A percentile compares a stretch with the other conserved stretches of the same genome.
Conservation (phyloP, 2,113 vertebrate species). For the Myanophis thanlyinensis region DNA sequence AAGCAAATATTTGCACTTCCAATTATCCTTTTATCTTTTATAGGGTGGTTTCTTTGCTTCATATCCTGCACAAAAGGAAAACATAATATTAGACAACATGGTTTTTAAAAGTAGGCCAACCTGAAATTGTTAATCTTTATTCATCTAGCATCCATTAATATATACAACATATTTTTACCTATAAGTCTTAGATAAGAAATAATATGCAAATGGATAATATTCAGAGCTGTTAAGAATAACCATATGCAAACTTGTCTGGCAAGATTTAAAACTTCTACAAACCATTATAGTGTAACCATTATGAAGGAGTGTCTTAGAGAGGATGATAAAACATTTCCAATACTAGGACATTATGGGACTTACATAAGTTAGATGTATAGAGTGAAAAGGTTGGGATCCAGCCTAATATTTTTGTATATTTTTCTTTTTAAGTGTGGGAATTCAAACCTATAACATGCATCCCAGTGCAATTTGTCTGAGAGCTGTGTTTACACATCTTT, state of each 20-base stretch:
- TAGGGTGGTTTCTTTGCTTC: constrained; percentile 47
- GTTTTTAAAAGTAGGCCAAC: background rate
- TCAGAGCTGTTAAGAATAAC: background rate
- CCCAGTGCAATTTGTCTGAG: background rate
- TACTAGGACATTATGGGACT: background rate
- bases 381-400: background rate
- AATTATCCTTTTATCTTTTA: constrained; percentile 60
- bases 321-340: background rate
- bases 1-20: constrained; percentile 4
- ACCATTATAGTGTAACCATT: background rate
- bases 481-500: background rate
- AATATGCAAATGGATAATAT: background rate
- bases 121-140: background rate
- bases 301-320: background rate
- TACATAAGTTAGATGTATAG: background rate
- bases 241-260: background rate
- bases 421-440: background rate
- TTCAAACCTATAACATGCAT: background rate
- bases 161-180: background rate
- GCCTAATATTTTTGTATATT: background rate
- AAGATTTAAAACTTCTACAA: background rate
- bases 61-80: constrained; percentile 29
- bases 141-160: background rate
- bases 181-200: background rate
- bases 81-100: background rate